phyloP scores from a whole-genome alignment of 2,888 invertebrate species.

The Chrysolina oricalcia region DNA sequence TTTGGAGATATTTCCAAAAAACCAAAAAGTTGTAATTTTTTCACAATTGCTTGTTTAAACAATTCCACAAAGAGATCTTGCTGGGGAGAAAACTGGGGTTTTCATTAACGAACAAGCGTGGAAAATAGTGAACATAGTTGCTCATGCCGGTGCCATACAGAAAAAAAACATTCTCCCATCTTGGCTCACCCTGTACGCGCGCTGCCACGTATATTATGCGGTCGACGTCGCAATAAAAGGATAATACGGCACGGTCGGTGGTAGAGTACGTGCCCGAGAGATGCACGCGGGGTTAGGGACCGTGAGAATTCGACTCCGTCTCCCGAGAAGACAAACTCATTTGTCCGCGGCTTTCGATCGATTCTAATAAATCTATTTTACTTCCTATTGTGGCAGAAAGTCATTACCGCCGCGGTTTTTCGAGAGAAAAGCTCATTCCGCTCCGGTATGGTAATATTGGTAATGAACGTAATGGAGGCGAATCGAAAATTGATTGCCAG shows the following conservation, averaged over 20 bases:
- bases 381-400: conserved; percentile 44
- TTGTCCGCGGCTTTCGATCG: conserved; percentile 37
- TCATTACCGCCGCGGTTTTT: conserved; percentile 40
- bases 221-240: conserved; percentile 2
- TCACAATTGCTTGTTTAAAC: too few relatives aligned
- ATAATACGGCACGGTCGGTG: background rate
- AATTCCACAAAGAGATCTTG: too few relatives aligned
- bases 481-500: conserved; percentile 9
- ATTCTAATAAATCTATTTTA: conserved; percentile 47
- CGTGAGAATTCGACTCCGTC: conserved; percentile 36
- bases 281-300: conserved; percentile 33
- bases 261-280: conserved; percentile 6
- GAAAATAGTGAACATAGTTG: too few relatives aligned
- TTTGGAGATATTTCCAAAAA: too few relatives aligned
- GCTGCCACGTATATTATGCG: background rate
- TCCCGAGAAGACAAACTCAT: conserved; percentile 35
- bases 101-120: too few relatives aligned
- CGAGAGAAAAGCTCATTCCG: conserved; percentile 18
- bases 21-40: too few relatives aligned
- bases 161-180: background rate
- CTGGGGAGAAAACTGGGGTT: too few relatives aligned
- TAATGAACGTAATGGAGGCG: conserved; percentile 7
- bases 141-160: background rate
- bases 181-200: conserved; percentile 8
- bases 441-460: conserved; percentile 11